Evolutionary conservation across 2,888 invertebrate species (phyloP).

Genomic region (Pristionchus arcanus): DNA sequence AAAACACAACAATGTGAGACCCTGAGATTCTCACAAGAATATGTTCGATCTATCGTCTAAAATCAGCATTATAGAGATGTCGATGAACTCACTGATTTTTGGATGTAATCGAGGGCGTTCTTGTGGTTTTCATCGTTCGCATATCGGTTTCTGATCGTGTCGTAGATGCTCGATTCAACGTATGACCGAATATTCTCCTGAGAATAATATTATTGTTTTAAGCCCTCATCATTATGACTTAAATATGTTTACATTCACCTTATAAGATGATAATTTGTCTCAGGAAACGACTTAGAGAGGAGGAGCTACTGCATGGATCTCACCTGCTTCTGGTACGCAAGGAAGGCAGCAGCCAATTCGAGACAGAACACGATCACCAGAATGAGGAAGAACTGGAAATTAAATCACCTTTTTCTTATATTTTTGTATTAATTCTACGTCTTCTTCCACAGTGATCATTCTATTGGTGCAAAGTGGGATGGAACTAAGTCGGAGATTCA

Average conservation of each 20-base stretch:
- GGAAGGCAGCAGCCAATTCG: conserved; percentile 88
- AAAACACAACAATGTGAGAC: too few species aligned
- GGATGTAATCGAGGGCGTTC: conserved; percentile 86
- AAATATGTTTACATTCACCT: too few species aligned
- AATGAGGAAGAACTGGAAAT: conserved; percentile 87
- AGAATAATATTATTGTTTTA: not conserved
- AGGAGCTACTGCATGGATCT: not conserved
- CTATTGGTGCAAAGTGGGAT: not conserved
- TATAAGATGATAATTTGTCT: too few species aligned
- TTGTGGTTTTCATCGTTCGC: conserved; percentile 81
- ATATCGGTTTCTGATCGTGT: conserved; percentile 85
- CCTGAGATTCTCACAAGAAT: not conserved
- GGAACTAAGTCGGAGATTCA: too few species aligned
- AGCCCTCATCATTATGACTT: not conserved
- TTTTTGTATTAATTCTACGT: too few species aligned
- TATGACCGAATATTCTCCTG: conserved; percentile 83
- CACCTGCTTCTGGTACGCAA: conserved; percentile 86
- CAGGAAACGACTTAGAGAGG: too few species aligned
- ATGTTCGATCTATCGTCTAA: not conserved
- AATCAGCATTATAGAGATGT: too few species aligned
- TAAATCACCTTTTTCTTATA: not conserved
- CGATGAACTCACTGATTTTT: conserved; percentile 82
- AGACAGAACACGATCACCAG: conserved; percentile 88
- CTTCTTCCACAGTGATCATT: not conserved
- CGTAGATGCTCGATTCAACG: conserved; percentile 84